Base-by-base conservation (phyloP, 1,140 invertebrate species). In the Steinernema feltiae region DNA sequence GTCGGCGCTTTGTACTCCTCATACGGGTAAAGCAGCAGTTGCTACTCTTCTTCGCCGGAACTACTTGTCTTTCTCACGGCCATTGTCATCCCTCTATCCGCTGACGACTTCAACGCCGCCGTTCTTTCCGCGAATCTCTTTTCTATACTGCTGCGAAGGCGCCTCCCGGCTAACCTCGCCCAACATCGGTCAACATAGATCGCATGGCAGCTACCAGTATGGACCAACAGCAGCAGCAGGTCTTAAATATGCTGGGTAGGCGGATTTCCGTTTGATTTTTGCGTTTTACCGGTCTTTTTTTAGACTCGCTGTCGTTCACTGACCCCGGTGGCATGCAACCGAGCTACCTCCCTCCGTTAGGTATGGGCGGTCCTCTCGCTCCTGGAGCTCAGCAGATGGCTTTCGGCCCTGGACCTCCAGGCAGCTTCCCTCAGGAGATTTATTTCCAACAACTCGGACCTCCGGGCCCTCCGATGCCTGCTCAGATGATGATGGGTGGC, bases 211-310 rank as follows among this genome's bases (percentile, higher is more conserved):
- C 74, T 41, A 69, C 74, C 17, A 21, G 69, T 35, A 76, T 76
- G 15, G 75, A 76, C 32, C 53, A 69, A 74, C 75, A 78, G 75
- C 75, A 76, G 69, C 75, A 77, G 30, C 30, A 77, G 48, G 74
- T 76, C 63, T 71, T 77, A 15, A 77, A 35, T 77, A 78, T 76
- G 75, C 53, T 76, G 17, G 75, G 75, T 76, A 77, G n/a, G n/a
- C n/a, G n/a, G 21, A n/a, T 3, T 73, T 73, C 41, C 30, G 24
- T 73, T 69, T 72, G 46, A 48, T 18, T 18, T 12, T 74, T 71
- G 27, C 24, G 24, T 15, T 69, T 30, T 15, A 31, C 21, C 1
- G 1, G 46, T n/a, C 46, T 32, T 74, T 24, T 75, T 70, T 75
- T 70, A 70, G 74, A 48, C 30, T 7, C 21, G 21, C 35, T 17